These are phyloP conservation scores for Dendrolimus kikuchii DNA, from an alignment of 1,140 invertebrate species.

Conservation along the genomic window DNA sequence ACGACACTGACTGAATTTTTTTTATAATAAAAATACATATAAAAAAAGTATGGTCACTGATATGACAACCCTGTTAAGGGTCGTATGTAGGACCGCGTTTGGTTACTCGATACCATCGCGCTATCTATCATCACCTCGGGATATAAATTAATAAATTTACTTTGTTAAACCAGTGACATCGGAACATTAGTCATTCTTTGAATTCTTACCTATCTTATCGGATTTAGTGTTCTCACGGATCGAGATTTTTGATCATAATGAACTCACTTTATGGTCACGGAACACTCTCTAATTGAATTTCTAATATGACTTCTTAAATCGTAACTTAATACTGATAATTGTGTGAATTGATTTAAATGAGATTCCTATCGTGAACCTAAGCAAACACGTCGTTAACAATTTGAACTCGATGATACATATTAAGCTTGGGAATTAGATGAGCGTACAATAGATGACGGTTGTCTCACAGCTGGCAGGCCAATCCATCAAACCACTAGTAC, in stretches of 20 bases:
- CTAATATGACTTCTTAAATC: neutral
- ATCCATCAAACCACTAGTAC: slow-evolving; percentile 46
- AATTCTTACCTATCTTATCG: slow-evolving; percentile 1
- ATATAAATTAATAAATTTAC: slow-evolving; percentile 14
- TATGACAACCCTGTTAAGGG: slow-evolving; percentile 3
- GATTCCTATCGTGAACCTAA: slow-evolving; percentile 21
- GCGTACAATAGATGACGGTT: slow-evolving; percentile 26
- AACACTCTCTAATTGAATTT: neutral
- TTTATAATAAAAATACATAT: too few species aligned
- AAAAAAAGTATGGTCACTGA: too few species aligned
- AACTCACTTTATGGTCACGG: neutral
- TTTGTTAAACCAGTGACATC: slow-evolving; percentile 4
- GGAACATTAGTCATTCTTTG: slow-evolving; percentile 5
- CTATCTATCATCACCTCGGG: slow-evolving; percentile 27
- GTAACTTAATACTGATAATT: neutral
- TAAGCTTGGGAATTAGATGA: slow-evolving; percentile 38
- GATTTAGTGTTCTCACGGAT: neutral
- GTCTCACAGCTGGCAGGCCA: slow-evolving; percentile 25
- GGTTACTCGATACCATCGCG: slow-evolving; percentile 27
- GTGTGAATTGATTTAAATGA: slow-evolving; percentile 9
- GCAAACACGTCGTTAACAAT: slow-evolving; percentile 40
- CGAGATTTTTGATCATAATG: slow-evolving; percentile 2
- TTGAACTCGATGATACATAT: slow-evolving; percentile 37
- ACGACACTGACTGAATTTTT: too few species aligned
- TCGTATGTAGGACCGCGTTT: slow-evolving; percentile 4